phyloP scores from a whole-genome alignment of 2,113 vertebrate genomes.

The Macrotis lagotis region DNA sequence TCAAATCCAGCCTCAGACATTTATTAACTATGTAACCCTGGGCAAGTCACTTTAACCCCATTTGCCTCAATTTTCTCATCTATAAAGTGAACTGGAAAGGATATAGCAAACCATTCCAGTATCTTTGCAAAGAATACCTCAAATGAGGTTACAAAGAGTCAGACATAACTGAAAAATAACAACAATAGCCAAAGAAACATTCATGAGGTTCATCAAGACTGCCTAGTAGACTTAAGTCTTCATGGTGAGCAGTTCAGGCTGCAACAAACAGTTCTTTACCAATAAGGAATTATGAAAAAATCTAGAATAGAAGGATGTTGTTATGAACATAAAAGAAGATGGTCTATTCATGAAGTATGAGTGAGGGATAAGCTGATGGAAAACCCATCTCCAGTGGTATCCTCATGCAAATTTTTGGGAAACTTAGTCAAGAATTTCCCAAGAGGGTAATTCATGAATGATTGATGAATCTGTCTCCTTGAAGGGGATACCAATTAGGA shows the following conservation, averaged over 20 bases:
- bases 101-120: neutral
- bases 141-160: neutral
- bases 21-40: neutral
- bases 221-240: neutral
- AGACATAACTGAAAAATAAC: neutral
- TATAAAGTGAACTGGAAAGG: neutral
- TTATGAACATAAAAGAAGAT: neutral
- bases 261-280: neutral
- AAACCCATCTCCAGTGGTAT: neutral
- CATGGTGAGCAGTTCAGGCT: neutral
- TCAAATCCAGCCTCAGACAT: neutral
- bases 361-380: neutral
- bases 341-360: neutral
- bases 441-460: neutral
- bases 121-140: neutral
- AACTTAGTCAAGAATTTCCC: neutral
- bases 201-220: neutral
- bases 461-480: neutral
- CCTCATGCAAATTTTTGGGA: neutral
- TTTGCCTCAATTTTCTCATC: neutral
- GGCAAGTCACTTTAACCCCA: no score
- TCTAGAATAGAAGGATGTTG: neutral
- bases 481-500: neutral
- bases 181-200: neutral
- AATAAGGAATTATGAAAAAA: neutral